Evolutionary conservation across 2,797 vertebrate genomes (phyloP), one percentile per base, ranked within the genome.

Genomic region (Natrix natrix): DNA sequence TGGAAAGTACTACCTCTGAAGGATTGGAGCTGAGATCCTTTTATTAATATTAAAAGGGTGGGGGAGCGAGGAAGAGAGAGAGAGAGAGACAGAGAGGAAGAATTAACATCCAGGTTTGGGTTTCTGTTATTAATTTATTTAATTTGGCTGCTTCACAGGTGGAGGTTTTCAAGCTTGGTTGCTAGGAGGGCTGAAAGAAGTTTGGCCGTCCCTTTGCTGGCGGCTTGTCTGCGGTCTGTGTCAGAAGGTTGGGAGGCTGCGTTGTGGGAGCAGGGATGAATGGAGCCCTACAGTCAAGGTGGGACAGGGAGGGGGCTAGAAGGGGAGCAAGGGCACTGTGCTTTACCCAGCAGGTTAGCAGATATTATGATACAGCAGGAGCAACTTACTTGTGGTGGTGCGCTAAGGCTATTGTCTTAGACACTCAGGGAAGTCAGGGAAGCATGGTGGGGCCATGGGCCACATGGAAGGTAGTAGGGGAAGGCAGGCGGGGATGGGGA

Each of bases 191-290:
- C 87, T 69, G 12, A 66, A 52, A 86, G 86, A 78, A 69, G 48
- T 91, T 90, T 91, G 90, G 66, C 86, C 91, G 66, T 89, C 90
- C 87, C 69, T 86, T 89, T 56, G 93, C 93, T 43, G 57, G 93
- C 87, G 61, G 48, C n/a, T 13, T 89, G 93, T 90, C 66, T 83
- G 87, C 87, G 63, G 93, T 93, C 93, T 93, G 93, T 93, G 90
- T 93, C 93, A 93, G 93, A 90, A 91, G 90, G 90, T 91, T 91
- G 90, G 57, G 89, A 93, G 89, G 93, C 93, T 89, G 56, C 69
- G 48, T 93, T 69, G 91, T 52, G 87, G 90, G 90, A 93, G 91
- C 92, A 89, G 69, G 87, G 93, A 91, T 93, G 93, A 93, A 93
- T 91, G 90, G 90, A 93, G 26, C 87, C 86, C 63, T 63, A 69